These are phyloP conservation scores for Lemur catta DNA, from an alignment of 2,797 vertebrate genomes.

Conservation along the genomic window DNA sequence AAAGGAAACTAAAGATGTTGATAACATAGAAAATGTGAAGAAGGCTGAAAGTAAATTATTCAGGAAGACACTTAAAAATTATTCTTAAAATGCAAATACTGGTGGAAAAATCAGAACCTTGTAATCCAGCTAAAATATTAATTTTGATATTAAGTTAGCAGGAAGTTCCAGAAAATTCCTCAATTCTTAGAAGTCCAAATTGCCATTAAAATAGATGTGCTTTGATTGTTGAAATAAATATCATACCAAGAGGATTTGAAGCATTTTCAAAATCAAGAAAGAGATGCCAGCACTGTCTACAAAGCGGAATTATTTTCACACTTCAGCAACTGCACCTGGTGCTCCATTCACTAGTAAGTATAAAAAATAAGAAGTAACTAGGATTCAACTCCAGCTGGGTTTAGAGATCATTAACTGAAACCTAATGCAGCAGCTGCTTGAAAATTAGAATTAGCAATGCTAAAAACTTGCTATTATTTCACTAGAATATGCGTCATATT, in stretches of 20 bases:
- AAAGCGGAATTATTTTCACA: constrained; percentile 76
- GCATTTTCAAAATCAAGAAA: constrained; percentile 64
- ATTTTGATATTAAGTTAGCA: constrained; percentile 52
- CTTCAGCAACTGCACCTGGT: constrained; percentile 69
- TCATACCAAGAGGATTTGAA: constrained; percentile 55
- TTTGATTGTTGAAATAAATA: constrained; percentile 57
- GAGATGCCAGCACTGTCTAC: constrained; percentile 57
- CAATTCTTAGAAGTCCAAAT: constrained; percentile 39
- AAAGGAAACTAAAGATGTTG: constrained; percentile 34
- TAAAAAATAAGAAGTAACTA: constrained; percentile 63
- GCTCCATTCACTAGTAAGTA: constrained; percentile 58
- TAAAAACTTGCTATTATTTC: constrained; percentile 72
- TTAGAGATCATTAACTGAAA: constrained; percentile 75
- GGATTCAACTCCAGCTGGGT: constrained; percentile 72
- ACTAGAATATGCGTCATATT: constrained; percentile 50
- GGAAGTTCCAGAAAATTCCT: constrained; percentile 32
- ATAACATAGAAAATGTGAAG: neutral
- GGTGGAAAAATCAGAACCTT: neutral
- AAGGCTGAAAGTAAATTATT: constrained; percentile 3
- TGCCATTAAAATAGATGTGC: constrained; percentile 46
- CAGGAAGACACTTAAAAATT: neutral
- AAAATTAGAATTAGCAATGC: constrained; percentile 71
- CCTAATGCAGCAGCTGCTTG: constrained; percentile 77
- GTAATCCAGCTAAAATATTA: constrained; percentile 44
- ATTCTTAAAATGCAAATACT: constrained; percentile 16